Conservation (phyloP, 2,888 invertebrate species). For the Drosophila kambysellisi region DNA sequence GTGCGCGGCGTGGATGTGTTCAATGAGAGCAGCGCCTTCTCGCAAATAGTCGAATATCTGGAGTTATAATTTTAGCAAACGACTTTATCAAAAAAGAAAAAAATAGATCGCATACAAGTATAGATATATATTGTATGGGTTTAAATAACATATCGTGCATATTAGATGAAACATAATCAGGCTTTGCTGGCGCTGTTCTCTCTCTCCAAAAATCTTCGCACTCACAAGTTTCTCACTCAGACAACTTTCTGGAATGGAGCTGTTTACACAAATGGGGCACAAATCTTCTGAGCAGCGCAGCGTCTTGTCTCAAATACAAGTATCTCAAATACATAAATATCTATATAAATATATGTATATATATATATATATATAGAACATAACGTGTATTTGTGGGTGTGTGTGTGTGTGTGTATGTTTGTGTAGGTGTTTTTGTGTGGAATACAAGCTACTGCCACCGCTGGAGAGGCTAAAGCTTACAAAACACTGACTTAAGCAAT, state of each 20-base stretch:
- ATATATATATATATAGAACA: slow-evolving; percentile 59
- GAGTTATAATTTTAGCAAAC: slow-evolving; percentile 64
- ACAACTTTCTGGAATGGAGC: slow-evolving; percentile 54
- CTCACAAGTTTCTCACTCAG: slow-evolving; percentile 17
- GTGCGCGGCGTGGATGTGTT: slow-evolving; percentile 83
- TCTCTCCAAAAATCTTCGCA: slow-evolving; percentile 5
- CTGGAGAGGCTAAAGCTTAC: slow-evolving; percentile 33
- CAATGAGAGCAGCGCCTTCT: slow-evolving; percentile 79
- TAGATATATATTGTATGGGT: slow-evolving; percentile 38
- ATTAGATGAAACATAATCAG: slow-evolving; percentile 70
- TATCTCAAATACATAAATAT: slow-evolving; percentile 67
- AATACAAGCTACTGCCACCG: slow-evolving; percentile 27
- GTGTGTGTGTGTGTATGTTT: slow-evolving; percentile 38
- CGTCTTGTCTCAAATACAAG: slow-evolving; percentile 57
- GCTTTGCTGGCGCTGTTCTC: slow-evolving; percentile 51
- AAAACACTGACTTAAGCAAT: slow-evolving; percentile 20
- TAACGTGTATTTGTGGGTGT: slow-evolving; percentile 50
- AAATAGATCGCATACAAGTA: not conserved
- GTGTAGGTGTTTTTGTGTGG: slow-evolving; percentile 56
- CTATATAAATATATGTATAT: slow-evolving; percentile 57
- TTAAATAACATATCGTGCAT: slow-evolving; percentile 58
- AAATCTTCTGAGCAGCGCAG: slow-evolving; percentile 54
- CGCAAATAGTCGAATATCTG: slow-evolving; percentile 76
- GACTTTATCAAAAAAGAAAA: slow-evolving; percentile 23
- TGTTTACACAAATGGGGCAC: slow-evolving; percentile 60